Evolutionary conservation across 2,888 invertebrate genomes (phyloP).

Genomic region (Thysanoteuthis rhombus): DNA sequence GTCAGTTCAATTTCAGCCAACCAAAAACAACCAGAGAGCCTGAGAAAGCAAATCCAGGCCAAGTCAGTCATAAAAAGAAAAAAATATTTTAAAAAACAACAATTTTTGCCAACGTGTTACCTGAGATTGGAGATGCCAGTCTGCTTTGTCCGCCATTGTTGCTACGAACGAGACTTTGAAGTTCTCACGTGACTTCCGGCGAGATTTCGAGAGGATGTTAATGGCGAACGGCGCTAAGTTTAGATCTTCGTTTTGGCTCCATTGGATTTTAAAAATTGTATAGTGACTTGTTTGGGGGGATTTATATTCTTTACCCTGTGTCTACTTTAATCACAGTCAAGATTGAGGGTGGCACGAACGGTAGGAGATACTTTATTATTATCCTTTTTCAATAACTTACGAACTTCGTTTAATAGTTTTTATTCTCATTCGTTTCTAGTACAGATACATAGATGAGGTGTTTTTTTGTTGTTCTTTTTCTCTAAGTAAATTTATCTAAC

Average conservation of each 20-base stretch:
- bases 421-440: no score
- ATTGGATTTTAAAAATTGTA: background rate
- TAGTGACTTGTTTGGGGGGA: background rate
- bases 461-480: no score
- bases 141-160: slow-evolving; percentile 1
- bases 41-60: background rate
- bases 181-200: background rate
- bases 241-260: background rate
- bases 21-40: background rate
- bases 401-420: no score
- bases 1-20: background rate
- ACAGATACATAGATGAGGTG: no score
- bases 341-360: background rate
- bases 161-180: background rate
- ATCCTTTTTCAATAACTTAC: no score
- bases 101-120: slow-evolving; percentile 23
- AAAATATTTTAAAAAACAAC: background rate
- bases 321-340: background rate
- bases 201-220: background rate
- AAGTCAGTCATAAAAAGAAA: background rate
- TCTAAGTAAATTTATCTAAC: no score
- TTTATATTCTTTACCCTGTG: background rate
- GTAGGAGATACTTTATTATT: background rate
- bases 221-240: background rate
- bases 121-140: slow-evolving; percentile 23